Conservation (phyloP, 2,113 vertebrate species). For the Thamnophis sirtalis region DNA sequence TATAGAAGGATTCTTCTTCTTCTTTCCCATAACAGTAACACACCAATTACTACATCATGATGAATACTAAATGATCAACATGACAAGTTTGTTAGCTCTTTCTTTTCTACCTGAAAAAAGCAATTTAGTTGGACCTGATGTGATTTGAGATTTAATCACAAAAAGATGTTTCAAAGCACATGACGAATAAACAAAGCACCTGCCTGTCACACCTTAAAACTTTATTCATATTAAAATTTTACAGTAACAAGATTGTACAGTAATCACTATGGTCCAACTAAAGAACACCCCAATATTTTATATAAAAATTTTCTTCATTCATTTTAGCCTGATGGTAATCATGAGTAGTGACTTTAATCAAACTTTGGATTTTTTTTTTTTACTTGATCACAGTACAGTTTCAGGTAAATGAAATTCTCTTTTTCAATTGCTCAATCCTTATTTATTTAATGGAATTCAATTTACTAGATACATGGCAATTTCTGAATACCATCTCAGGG, state of each 20-base stretch:
- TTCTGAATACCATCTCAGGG: background rate
- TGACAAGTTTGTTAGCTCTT: background rate
- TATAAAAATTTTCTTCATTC: background rate
- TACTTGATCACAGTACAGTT: background rate
- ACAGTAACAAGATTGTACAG: background rate
- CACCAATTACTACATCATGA: background rate
- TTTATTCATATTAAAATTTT: no score
- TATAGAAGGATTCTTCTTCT: background rate
- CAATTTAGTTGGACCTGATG: background rate
- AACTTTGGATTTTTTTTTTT: background rate
- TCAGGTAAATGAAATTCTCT: background rate
- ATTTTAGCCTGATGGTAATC: background rate
- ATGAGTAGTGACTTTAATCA: background rate
- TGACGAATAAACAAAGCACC: background rate
- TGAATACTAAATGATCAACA: background rate
- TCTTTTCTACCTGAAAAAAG: background rate
- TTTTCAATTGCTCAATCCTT: background rate
- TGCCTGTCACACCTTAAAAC: background rate
- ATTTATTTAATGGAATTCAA: background rate
- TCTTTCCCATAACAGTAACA: background rate
- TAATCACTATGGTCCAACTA: background rate
- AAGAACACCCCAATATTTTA: background rate
- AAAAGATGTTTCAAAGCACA: background rate
- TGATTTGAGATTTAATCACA: background rate
- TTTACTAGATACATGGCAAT: background rate